Percentiles rank a stretch among this genome's conserved stretches.
Conservation (phyloP, 2,113 vertebrate species). For the Gorsachius goisagi region DNA sequence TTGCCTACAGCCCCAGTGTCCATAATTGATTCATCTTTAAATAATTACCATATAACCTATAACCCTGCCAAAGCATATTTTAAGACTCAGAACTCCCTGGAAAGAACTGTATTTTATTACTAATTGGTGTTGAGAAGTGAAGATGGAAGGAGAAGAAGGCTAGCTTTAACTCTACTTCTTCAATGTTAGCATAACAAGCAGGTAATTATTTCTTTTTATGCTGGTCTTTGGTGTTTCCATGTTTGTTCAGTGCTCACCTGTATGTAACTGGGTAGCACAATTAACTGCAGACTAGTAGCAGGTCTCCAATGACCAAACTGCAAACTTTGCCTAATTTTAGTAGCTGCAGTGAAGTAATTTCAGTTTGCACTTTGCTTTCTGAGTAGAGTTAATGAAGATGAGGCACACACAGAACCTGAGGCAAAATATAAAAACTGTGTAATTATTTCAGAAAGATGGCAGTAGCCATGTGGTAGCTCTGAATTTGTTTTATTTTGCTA, state of each 20-base stretch:
- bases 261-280: not conserved
- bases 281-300: not conserved
- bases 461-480: not conserved
- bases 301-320: not conserved
- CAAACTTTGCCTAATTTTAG: not conserved
- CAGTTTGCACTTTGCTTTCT: not conserved
- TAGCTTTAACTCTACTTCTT: not conserved
- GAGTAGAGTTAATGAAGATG: not conserved
- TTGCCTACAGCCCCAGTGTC: conserved; percentile 20
- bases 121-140: conserved; percentile 31
- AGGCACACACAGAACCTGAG: not conserved
- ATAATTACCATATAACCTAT: conserved; percentile 56
- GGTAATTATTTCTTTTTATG: not conserved
- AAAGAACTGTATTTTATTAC: not conserved
- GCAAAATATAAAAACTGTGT: not conserved
- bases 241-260: not conserved
- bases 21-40: conserved; percentile 49
- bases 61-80: conserved; percentile 26
- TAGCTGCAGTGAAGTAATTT: not conserved
- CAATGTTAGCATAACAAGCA: not conserved
- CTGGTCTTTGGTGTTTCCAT: not conserved
- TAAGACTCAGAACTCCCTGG: conserved; percentile 13
- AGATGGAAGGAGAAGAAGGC: not conserved
- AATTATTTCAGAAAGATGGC: conserved; percentile 7
- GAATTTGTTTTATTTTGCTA: not conserved